phyloP scores from a whole-genome alignment of 2,888 invertebrate species.

The Dicyrtomina minuta region DNA sequence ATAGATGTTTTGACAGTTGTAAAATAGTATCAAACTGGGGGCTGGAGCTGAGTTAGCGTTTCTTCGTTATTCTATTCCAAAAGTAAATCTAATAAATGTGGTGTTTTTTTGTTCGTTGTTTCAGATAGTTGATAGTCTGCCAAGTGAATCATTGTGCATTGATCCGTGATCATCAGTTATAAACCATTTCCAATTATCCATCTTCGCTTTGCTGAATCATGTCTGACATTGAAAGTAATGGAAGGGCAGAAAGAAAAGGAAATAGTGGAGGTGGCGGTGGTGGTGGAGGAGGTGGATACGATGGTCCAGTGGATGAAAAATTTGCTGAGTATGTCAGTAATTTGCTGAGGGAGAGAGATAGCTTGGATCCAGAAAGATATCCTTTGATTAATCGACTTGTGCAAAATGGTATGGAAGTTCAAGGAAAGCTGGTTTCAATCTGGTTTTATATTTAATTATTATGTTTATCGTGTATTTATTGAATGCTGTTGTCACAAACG shows the following conservation, averaged over 20 bases:
- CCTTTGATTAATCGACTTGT: conserved; percentile 39
- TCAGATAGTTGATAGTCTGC: no score
- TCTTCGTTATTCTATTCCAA: no score
- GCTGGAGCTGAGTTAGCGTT: no score
- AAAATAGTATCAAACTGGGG: no score
- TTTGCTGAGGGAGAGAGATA: conserved; percentile 70
- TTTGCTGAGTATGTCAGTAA: conserved; percentile 77
- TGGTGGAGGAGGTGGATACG: conserved; percentile 15
- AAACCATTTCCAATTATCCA: no score
- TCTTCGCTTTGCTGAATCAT: no score
- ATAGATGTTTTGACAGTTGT: no score
- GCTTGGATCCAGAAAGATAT: conserved; percentile 62
- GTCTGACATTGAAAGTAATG: conserved; percentile 26
- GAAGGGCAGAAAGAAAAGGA: conserved; percentile 11
- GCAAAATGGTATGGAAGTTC: conserved; percentile 39
- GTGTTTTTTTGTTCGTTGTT: no score
- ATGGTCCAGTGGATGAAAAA: conserved; percentile 58
- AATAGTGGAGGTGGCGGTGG: neutral
- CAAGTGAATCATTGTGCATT: no score
- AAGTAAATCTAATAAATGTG: no score
- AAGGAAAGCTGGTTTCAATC: no score
- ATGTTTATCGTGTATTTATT: neutral
- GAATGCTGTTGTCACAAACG: neutral
- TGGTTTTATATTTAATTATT: neutral
- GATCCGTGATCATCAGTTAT: no score